Base-by-base conservation (phyloP, 2,888 invertebrate genomes). In the Agonopterix heracliana region DNA sequence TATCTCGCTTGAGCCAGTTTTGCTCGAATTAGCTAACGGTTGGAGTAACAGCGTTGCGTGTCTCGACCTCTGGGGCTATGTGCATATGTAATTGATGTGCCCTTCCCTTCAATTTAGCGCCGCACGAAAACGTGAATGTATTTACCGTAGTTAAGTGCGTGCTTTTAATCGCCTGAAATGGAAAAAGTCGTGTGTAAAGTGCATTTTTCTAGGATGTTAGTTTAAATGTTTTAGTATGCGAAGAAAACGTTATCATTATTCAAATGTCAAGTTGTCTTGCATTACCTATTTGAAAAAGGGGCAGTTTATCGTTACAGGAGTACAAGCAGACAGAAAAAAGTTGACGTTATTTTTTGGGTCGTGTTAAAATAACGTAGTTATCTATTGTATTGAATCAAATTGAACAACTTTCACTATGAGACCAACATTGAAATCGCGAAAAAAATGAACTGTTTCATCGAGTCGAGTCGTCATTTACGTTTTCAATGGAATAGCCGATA, bases 1-100 rank as follows among this genome's bases (percentile, higher is more conserved):
- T 57, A 59, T 58, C 56, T 60, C 59, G 56, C 64, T 62, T 44
- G 51, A 61, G 51, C 54, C 58, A 58, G 64, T 67, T 66, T 63
- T 56, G 64, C 61, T 59, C 63, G 59, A 69, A 69, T 68, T 63
- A 71, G 63, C 56, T 49, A 53, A 57, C 63, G 68, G 64, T 64
- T 63, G 60, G 63, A 61, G 65, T 60, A 60, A 64, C 60, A 63
- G 64, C 62, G 69, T 74, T 71, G 74, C 77, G 73, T 78, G 76
- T 60, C 45, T 48, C 60, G 60, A 62, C 68, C 68, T 12, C 54
- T 61, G 64, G 60, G 64, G 67, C 62, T 71, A 67, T 77, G 73
- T 75, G 76, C 73, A 78, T 78, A 71, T 68, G 71, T 78, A 78
- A 77, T 81, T 70, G 74, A 73, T 73, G 68, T 66, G 68, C 66